Conservation (phyloP, 1,140 invertebrate genomes). For the Drosophila seguyi region DNA sequence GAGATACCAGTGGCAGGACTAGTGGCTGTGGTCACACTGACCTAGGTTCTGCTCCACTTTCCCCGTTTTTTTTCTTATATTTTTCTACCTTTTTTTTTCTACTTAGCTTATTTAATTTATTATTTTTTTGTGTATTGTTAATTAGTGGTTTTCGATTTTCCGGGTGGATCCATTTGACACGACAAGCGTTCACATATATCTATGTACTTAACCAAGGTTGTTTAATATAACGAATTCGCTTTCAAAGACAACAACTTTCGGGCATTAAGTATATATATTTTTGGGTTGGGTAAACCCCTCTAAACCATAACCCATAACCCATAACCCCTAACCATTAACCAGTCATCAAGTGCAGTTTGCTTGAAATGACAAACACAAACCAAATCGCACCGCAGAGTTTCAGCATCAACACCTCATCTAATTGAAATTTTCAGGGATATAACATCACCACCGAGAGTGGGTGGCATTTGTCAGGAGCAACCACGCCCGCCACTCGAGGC, state of each 20-base stretch:
- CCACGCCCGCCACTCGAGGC: slow-evolving; percentile 37
- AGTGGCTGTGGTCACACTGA: slow-evolving; percentile 52
- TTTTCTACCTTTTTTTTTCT: background rate
- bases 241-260: slow-evolving; percentile 51
- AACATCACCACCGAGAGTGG: slow-evolving; percentile 14
- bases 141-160: slow-evolving; percentile 13
- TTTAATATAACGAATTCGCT: slow-evolving; percentile 57
- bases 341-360: slow-evolving; percentile 47
- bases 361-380: slow-evolving; percentile 57
- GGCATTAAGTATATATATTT: background rate
- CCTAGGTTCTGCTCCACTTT: slow-evolving; percentile 9
- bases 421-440: slow-evolving; percentile 69
- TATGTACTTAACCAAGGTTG: slow-evolving; percentile 8
- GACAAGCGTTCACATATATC: slow-evolving; percentile 44
- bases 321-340: background rate
- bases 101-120: background rate
- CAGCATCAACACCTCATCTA: slow-evolving; percentile 80
- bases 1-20: slow-evolving; percentile 55
- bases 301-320: background rate
- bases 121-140: background rate
- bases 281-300: background rate
- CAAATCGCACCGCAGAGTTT: slow-evolving; percentile 50
- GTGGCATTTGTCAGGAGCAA: slow-evolving; percentile 75
- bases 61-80: background rate
- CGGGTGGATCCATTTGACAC: slow-evolving; percentile 66